Evolutionary conservation across 2,113 vertebrate genomes (phyloP).

Genomic region (Panurus biarmicus): DNA sequence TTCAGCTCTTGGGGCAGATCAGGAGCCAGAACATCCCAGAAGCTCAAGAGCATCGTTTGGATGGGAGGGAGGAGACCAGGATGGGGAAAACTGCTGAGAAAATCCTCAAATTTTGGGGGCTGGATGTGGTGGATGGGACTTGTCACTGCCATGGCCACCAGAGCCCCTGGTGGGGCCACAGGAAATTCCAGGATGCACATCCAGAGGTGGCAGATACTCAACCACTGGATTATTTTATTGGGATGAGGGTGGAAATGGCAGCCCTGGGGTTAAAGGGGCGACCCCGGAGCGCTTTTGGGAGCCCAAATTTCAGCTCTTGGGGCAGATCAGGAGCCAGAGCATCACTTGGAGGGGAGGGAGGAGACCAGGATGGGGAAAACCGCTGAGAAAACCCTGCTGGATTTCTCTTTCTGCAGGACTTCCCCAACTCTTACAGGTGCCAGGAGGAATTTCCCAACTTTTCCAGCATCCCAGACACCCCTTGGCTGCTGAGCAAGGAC

Average conservation of each 20-base stretch:
- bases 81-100: background rate
- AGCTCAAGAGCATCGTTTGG: background rate
- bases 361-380: rapidly evolving
- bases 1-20: background rate
- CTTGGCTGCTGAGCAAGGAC: background rate
- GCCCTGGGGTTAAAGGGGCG: rapidly evolving
- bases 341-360: background rate
- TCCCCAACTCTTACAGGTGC: constrained; percentile 22
- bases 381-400: background rate
- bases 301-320: background rate
- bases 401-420: background rate
- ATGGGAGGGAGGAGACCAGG: background rate
- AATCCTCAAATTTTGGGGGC: background rate
- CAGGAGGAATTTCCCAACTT: constrained; percentile 4
- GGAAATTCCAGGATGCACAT: rapidly evolving
- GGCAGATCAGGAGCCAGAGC: background rate
- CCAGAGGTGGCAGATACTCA: rapidly evolving
- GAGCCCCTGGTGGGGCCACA: rapidly evolving
- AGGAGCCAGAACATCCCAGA: too few species aligned
- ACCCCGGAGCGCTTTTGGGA: background rate
- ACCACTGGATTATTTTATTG: background rate
- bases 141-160: background rate
- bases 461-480: background rate
- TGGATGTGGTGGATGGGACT: background rate
- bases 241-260: background rate